Evolutionary conservation across 2,797 vertebrate species (phyloP), one percentile per base, ranked within the genome.

Genomic region (Carduelis carduelis): DNA sequence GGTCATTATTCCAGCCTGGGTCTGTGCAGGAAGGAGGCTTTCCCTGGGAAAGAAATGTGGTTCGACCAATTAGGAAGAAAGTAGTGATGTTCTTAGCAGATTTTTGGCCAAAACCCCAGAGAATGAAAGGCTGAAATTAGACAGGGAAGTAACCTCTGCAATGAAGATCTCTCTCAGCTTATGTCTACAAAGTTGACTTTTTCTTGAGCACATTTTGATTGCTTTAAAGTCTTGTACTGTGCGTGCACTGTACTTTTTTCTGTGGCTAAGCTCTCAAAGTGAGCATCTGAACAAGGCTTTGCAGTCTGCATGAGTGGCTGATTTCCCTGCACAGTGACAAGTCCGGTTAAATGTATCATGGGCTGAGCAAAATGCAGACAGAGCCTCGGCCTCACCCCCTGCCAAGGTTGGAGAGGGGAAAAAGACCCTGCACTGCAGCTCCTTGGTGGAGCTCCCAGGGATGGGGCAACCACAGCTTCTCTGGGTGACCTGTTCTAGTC

Each of bases 241-340:
- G 68, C 0, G 1, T 65, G 35, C 46, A 37, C 2, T 12, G 76
- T 92, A 71, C 52, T 94, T 95, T 92, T 93, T 87, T 80, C 46
- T 34, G 87, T 81, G 91, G 68, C 83, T 76, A 26, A 87, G 89
- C 91, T 91, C 86, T 84, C 84, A 79, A 89, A 70, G 35, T 20
- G 71, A 94, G 75, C 39, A 65, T 78, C 78, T 83, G 91, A 97
- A 83, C 78, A 95, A 59, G 81, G 34, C 49, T 90, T 69, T 71
- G 78, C 69, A 66, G 83, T 79, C 46, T 93, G 89, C 83, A 32
- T 77, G 87, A 94, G 66, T 12, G 47, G 57, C 79, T 88, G 55
- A 93, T 93, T 77, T 90, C 64, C 55, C 59, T n/a, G 28, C 39
- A 35, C 41, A 9, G 72, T 49, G 56, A 68, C 61, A 76, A 50